These are phyloP conservation scores for Coluber constrictor DNA, from an alignment of 2,797 vertebrate species.

Conservation along the genomic window DNA sequence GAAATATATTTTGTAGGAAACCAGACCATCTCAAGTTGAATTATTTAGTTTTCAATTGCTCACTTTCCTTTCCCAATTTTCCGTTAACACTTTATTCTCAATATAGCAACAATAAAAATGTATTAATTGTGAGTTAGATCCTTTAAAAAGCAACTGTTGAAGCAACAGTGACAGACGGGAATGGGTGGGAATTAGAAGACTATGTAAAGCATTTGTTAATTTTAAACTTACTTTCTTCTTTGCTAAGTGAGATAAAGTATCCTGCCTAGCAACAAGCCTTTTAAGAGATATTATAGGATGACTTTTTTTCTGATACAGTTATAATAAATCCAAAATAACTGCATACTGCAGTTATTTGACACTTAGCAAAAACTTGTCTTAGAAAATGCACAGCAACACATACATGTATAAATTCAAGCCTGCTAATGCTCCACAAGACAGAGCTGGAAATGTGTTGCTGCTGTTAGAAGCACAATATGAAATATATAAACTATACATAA, in stretches of 20 bases:
- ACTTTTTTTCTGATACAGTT: background rate
- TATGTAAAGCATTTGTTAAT: conserved; percentile 10
- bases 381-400: background rate
- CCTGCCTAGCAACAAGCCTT: background rate
- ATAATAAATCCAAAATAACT: conserved; percentile 6
- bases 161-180: background rate
- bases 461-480: background rate
- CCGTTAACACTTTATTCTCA: background rate
- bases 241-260: background rate
- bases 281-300: background rate
- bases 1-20: background rate
- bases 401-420: background rate
- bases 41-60: background rate
- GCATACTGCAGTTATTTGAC: background rate
- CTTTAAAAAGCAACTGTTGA: background rate
- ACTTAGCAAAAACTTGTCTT: background rate
- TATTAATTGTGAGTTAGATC: background rate
- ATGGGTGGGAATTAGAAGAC: background rate
- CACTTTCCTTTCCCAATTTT: background rate
- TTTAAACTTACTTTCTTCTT: conserved; percentile 22
- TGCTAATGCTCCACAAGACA: background rate
- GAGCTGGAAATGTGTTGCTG: background rate
- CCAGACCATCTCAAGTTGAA: background rate
- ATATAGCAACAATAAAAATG: conserved; percentile 5
- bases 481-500: background rate